phyloP scores from a whole-genome alignment of 92 coral and sea anemone species.

The Isaurus tuberculatus region DNA sequence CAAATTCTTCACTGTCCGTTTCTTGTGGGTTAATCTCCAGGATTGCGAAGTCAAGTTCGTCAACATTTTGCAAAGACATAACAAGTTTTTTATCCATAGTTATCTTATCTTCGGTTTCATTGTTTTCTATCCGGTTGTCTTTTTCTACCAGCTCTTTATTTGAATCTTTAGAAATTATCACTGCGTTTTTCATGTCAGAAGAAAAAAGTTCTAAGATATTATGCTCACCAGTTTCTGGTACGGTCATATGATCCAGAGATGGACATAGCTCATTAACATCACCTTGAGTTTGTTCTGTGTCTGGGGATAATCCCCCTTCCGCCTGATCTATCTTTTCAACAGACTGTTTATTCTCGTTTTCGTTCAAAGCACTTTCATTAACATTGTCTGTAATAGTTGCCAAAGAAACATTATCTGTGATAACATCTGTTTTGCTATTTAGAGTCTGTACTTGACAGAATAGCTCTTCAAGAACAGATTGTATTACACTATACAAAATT shows the following conservation, averaged over 20 bases:
- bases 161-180: conserved; percentile 4
- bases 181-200: not conserved
- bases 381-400: not conserved
- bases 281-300: not conserved
- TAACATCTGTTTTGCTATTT: conserved; percentile 23
- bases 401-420: not conserved
- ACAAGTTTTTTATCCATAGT: not conserved
- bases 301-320: not conserved
- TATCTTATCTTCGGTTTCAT: not conserved
- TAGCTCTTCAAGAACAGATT: conserved; percentile 37
- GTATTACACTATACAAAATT: conserved; percentile 15
- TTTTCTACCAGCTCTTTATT: conserved; percentile 13
- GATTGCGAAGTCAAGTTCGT: not conserved
- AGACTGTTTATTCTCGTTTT: not conserved
- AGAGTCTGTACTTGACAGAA: conserved; percentile 37
- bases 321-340: not conserved
- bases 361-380: conserved; percentile 7
- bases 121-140: not conserved
- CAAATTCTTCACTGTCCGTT: conserved; percentile 28
- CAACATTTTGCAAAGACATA: not conserved
- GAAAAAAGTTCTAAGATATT: not conserved
- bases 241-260: not conserved
- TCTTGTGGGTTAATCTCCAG: not conserved
- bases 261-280: not conserved
- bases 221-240: not conserved